phyloP scores from a whole-genome alignment of 2,888 invertebrate genomes.

The Dicyrtomina minuta region DNA sequence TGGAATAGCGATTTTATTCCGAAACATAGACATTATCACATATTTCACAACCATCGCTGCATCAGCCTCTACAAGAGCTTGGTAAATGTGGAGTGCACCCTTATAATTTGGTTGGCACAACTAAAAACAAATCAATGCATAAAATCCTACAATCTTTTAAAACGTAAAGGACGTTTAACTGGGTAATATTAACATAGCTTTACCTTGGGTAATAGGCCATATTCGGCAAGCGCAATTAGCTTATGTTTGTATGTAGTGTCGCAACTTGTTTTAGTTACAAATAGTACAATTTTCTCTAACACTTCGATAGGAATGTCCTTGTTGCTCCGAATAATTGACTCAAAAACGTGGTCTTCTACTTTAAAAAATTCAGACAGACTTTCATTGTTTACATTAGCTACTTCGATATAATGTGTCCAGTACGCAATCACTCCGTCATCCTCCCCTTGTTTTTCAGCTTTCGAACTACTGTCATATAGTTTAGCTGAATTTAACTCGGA shows the following conservation, averaged over 20 bases:
- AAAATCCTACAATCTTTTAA: no score
- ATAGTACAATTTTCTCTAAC: background rate
- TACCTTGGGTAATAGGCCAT: conserved; percentile 19
- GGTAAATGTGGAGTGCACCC: background rate
- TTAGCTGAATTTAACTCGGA: no score
- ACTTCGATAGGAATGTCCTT: background rate
- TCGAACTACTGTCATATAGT: background rate
- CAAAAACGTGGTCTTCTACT: conserved; percentile 4
- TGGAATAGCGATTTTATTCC: conserved; percentile 7
- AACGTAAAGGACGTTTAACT: background rate
- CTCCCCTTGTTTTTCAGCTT: background rate
- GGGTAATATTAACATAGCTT: background rate
- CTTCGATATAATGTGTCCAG: background rate
- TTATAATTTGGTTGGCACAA: background rate
- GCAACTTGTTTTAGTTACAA: background rate
- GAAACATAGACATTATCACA: conserved; percentile 12
- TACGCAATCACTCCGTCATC: conserved; percentile 1
- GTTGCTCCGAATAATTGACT: background rate
- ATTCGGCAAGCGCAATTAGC: background rate
- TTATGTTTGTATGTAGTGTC: background rate
- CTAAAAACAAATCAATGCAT: background rate
- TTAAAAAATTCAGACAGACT: background rate
- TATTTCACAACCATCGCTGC: background rate
- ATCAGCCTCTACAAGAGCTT: background rate
- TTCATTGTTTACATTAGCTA: background rate